Base-by-base conservation (phyloP, 1,140 invertebrate species). In the Berghia stephanieae region DNA sequence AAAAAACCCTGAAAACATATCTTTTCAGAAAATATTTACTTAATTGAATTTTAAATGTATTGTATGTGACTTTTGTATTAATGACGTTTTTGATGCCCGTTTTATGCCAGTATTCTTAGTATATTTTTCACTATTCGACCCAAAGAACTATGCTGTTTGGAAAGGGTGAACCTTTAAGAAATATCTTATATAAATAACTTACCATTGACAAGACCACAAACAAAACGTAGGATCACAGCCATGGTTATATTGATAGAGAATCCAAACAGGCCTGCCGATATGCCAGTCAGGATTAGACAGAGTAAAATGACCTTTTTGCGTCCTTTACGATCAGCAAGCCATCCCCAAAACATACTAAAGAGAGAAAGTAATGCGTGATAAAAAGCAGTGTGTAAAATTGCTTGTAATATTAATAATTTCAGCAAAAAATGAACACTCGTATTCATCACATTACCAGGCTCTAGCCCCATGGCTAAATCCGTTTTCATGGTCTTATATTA, bases 261-360 rank as follows among this genome's bases (percentile, higher is more conserved):
- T 5, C 87, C 87, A 84, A 87, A 88, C 5, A 82, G 66, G n/a
- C 86, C 63, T 10, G 81, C 82, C 68, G 79, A 82, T 4, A 86
- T 36, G 13, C 83, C 84, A 80, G 84, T 86, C 2, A 78, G 34
- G 31, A 79, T 63, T 27, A 88, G 66, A 0, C 82, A 84, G n/a
- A 84, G 75, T 10, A 88, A 67, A 1, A 87, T 78, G 3, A 88
- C 81, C 38, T 83, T 80, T 69, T 79, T 77, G 42, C 87, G 49
- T 1, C 87, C 87, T 40, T 81, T 81, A 36, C 71, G 79, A 78
- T 88, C 87, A 18, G 86, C 86, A n/a, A 88, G 57, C 83, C 85
- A 87, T 24, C 87, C 87, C 87, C 87, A 88, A 77, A 88, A 86
- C 78, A 85, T 57, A 63, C 72, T 75, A 34, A n/a, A 57, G 2